phyloP scores from a whole-genome alignment of 2,113 vertebrate genomes.

The Vombatus ursinus region DNA sequence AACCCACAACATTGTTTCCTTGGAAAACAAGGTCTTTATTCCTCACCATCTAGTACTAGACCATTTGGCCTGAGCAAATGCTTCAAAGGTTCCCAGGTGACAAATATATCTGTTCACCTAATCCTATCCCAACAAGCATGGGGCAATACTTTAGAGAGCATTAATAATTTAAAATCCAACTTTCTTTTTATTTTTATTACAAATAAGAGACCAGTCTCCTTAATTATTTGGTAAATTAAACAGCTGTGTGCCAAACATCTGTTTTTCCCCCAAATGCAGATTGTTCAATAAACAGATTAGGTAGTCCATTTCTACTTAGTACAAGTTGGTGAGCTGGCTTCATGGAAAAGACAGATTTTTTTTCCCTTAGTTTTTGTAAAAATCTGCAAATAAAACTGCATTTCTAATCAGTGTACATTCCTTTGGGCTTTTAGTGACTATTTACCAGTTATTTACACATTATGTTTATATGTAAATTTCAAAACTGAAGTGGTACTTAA shows the following conservation, averaged over 20 bases:
- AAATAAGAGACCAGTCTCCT: conserved; percentile 72
- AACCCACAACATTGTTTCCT: not conserved
- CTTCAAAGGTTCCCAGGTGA: conserved; percentile 10
- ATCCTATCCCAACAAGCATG: not conserved
- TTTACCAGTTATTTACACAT: not conserved
- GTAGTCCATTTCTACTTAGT: conserved; percentile 68
- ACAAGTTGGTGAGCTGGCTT: conserved; percentile 43
- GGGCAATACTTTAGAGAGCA: conserved; percentile 49
- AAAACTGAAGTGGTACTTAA: not conserved
- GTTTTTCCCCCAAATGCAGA: conserved; percentile 72
- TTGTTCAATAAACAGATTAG: conserved; percentile 68
- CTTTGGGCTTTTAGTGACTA: not conserved
- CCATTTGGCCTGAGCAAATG: not conserved
- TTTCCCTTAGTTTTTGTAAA: conserved; percentile 38
- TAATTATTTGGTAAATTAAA: conserved; percentile 78
- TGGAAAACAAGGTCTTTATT: not conserved
- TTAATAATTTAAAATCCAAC: conserved; percentile 42
- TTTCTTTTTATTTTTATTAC: conserved; percentile 73
- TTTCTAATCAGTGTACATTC: conserved; percentile 36
- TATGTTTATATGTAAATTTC: not conserved
- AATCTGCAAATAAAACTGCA: conserved; percentile 39
- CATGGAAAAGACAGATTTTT: conserved; percentile 14
- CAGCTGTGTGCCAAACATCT: conserved; percentile 79
- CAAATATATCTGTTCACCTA: not conserved
- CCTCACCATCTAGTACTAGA: not conserved